phyloP scores from a whole-genome alignment of 2,113 vertebrate genomes.

The Chionis minor region DNA sequence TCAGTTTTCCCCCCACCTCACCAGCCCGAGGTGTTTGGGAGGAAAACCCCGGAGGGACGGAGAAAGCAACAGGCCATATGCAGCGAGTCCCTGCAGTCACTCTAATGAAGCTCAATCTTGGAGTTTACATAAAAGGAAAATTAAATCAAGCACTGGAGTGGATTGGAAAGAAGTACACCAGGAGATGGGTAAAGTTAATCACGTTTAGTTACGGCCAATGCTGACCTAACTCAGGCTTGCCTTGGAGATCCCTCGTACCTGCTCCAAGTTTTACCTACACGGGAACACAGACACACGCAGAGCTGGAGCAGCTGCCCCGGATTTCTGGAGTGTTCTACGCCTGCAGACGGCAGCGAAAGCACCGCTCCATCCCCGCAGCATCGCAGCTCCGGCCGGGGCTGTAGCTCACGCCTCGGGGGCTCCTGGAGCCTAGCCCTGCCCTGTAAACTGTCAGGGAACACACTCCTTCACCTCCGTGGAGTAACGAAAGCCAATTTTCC shows the following conservation, averaged over 20 bases:
- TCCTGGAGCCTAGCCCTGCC: not conserved
- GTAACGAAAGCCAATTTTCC: accelerated
- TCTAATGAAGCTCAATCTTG: slow-evolving; percentile 55
- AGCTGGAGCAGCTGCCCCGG: not conserved
- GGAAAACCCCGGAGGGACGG: slow-evolving; percentile 25
- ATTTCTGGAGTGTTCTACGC: not conserved
- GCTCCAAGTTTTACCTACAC: not conserved
- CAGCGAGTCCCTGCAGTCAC: slow-evolving; percentile 43
- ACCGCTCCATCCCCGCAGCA: not conserved
- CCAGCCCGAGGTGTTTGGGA: not conserved
- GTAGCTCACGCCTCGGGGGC: accelerated
- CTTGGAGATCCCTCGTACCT: not conserved
- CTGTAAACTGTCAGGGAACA: not conserved
- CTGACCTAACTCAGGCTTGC: slow-evolving; percentile 51
- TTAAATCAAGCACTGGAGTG: slow-evolving; percentile 64
- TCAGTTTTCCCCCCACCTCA: not conserved
- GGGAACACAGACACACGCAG: not conserved
- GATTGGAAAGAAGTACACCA: slow-evolving; percentile 60
- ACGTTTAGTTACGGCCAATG: slow-evolving; percentile 29
- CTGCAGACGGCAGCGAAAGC: not conserved
- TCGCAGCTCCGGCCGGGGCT: not conserved
- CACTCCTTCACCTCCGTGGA: not conserved
- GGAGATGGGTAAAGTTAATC: slow-evolving; percentile 66
- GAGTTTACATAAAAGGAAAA: slow-evolving; percentile 67
- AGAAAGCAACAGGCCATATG: slow-evolving; percentile 6